A percentile compares a stretch with the other conserved stretches of the same genome.
Conservation (phyloP, 2,797 vertebrate species). For the Vespertilio murinus region DNA sequence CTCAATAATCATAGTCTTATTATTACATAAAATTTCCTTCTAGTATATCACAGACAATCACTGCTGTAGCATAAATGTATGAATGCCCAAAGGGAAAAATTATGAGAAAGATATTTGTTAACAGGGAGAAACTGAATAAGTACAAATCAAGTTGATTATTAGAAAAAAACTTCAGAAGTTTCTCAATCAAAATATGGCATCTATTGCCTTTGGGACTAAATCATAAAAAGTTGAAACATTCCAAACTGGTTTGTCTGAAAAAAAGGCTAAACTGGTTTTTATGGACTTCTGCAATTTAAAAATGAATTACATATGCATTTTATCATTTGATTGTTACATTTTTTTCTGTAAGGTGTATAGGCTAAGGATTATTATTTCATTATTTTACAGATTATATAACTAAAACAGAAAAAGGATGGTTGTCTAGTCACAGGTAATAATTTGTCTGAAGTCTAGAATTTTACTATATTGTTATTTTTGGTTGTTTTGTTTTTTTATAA, state of each 20-base stretch:
- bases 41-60: conserved; percentile 37
- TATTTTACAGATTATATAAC: conserved; percentile 7
- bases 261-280: neutral
- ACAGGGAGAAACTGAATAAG: neutral
- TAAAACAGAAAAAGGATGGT: neutral
- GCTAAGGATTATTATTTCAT: neutral
- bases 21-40: neutral
- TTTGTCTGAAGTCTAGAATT: neutral
- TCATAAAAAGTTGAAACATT: conserved; percentile 23
- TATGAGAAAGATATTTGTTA: conserved; percentile 36
- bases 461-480: no score
- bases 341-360: neutral
- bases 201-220: neutral
- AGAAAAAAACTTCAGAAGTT: conserved; percentile 6
- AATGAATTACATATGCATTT: neutral
- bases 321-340: neutral
- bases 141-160: conserved; percentile 22
- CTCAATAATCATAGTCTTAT: neutral
- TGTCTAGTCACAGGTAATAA: neutral
- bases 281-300: conserved; percentile 30
- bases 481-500: neutral
- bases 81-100: conserved; percentile 35
- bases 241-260: neutral
- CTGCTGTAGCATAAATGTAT: neutral
- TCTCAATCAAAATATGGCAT: neutral